Evolutionary conservation across 2,888 invertebrate species (phyloP), one percentile per base, ranked within the genome.

Genomic region (Lumbricus terrestris): DNA sequence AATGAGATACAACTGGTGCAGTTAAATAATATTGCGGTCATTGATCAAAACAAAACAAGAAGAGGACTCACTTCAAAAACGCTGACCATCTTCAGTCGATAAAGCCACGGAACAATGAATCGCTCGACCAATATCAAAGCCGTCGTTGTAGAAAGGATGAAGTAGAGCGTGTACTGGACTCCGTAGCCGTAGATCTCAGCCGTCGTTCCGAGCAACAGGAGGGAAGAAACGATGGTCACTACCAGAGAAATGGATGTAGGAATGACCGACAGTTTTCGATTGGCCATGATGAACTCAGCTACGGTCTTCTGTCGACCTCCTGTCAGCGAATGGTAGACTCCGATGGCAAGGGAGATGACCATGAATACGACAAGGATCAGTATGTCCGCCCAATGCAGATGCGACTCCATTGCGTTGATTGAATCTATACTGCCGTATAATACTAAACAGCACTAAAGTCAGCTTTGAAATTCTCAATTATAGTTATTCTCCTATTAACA

Each of bases 211-310:
- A 91, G 83, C 35, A 91, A 88, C 85, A 82, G 40, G 82, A 91
- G 90, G 20, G 90, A 90, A 11, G 91, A 91, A 33, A 82, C 88
- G 85, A 47, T 90, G 82, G 90, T 35, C 11, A 89, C 90, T 83
- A 91, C n/a, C 91, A 91, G 35, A 29, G 90, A 90, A 42, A 91
- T 47, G 38, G 89, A 33, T 11, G 91, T 91, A 4, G 91, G 90
- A 42, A 90, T 38, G 42, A 91, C 91, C 33, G 38, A 34, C 33
- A 91, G 89, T 23, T 82, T 37, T 38, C 91, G 88, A 47, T 91
- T 54, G 82, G 90, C 91, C 91, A 91, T 91, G 38, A 91, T 90
- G 90, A 91, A 91, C 37, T 90, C 91, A n/a, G 42, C 18, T 37
- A 54, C 47, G 2, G 91, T 91, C 34, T 38, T 88, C 42, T 90